Base-by-base conservation (phyloP, 2,113 vertebrate species). In the Sus scrofa region DNA sequence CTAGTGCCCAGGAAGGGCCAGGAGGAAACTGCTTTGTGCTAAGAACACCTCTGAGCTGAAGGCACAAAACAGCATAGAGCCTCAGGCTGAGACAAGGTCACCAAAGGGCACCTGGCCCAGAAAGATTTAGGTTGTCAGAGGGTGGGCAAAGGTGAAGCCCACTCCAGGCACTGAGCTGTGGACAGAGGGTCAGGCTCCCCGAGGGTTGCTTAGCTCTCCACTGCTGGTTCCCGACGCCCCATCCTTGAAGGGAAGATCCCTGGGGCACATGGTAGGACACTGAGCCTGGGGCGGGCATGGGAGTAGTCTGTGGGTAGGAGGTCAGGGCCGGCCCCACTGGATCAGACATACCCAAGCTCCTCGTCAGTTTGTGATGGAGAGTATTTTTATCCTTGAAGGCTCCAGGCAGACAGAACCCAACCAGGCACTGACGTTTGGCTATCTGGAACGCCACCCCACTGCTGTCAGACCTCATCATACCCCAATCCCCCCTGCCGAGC, bases 351-450 rank as follows among this genome's bases (percentile, higher is more conserved):
- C 7, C 74, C 14, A n/a, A 56, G n/a, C 18, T 68, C 73, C 67
- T 71, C 50, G 73, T 56, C 65, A 52, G 30, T 93, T 22, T 94
- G 50, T 54, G n/a, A 62, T 58, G 44, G 54, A 27, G 52, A 78
- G 71, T 84, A 77, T 88, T 96, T 97, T 91, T 95, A 91, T 70
- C 81, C 85, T 39, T 58, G 88, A 91, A 79, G 65, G 70, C 58
- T 96, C 77, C 60, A 73, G 24, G 73, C 81, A 95, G 70, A 94
- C 9, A 15, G 71, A 87, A 86, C 44, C 34, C 56, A 84, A 71
- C 13, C 37, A 86, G 84, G 91, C 56, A 71, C 63, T 93, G 93
- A 67, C 65, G 74, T 89, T 24, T 85, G 82, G 73, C 86, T 44
- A 74, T 39, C 27, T 62, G 8, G 56, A 83, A 94, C 34, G 71